Base-by-base conservation (phyloP, 2,113 vertebrate genomes). In the Myocastor coypus region DNA sequence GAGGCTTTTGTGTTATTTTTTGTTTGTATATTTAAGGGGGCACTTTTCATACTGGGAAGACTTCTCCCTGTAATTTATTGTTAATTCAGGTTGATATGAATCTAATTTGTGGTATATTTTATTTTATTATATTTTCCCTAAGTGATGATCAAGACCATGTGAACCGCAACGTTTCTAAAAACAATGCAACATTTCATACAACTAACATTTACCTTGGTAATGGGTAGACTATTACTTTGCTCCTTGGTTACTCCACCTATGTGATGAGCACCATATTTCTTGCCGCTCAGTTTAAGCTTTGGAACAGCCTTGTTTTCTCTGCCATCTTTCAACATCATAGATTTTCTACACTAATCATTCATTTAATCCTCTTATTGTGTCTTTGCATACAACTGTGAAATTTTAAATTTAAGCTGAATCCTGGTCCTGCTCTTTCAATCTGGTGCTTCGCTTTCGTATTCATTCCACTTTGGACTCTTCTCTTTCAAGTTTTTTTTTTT, bases 31-130 rank as follows among this genome's bases (percentile, higher is more conserved):
- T 17, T 57, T 57, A 16, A 19, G 17, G 52, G 55, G 16, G 55
- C 5, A 19, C 5, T 57, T 73, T 92, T 64, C 52, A 5, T 71
- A 81, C 42, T 84, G 42, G 26, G 63, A 96, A 87, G 68, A 52
- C 37, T 89, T 92, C 42, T 96, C 46, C 83, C 78, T 89, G 42
- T 75, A 94, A 80, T 77, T 78, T 89, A 80, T 83, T 73, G 86
- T 40, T 80, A 94, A 95, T 92, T 91, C 68, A 87, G 64, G 30
- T 82, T 94, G 93, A 97, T 91, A 63, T 10, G 20, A 92, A 94
- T 96, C 92, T 91, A 91, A 92, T 92, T 96, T 91, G 71, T 78
- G 42, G 78, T 26, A 86, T 93, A 78, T 73, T 87, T 95, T 88
- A 94, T 83, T 92, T 95, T 87, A 83, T 92, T 93, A 52, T 86